Percentiles rank a stretch among this genome's conserved stretches.
phyloP scores from a whole-genome alignment of 2,113 vertebrate species.

The Saguinus midas region DNA sequence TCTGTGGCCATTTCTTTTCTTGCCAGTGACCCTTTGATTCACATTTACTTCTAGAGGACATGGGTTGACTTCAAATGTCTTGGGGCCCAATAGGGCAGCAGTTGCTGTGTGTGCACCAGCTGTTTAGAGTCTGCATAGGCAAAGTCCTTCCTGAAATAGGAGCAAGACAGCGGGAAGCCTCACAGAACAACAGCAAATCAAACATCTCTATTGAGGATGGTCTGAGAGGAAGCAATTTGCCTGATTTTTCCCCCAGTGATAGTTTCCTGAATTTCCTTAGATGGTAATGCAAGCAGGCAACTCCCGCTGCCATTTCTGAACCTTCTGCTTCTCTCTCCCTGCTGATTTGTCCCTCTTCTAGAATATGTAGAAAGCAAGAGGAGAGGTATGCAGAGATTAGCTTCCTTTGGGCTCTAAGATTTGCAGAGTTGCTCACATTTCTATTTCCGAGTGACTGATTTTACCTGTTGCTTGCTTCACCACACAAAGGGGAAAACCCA shows the following conservation, averaged over 20 bases:
- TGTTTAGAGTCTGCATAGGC: neutral
- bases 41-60: conserved; percentile 22
- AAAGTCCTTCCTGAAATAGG: neutral
- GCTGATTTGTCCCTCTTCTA: neutral
- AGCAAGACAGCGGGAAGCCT: neutral
- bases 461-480: conserved; percentile 15
- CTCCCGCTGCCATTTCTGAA: neutral
- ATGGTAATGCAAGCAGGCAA: neutral
- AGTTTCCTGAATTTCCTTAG: conserved; percentile 33
- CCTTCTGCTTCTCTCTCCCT: neutral
- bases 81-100: neutral
- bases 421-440: neutral
- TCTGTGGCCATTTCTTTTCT: conserved; percentile 20
- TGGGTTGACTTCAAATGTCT: neutral
- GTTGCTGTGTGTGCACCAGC: neutral
- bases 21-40: conserved; percentile 6
- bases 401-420: neutral
- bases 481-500: neutral
- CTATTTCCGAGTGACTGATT: neutral
- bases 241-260: neutral
- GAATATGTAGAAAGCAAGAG: neutral
- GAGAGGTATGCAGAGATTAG: neutral
- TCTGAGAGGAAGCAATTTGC: conserved; percentile 33
- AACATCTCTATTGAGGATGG: neutral
- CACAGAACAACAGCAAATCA: neutral